Evolutionary conservation across 2,797 vertebrate species (phyloP), one percentile per base, ranked within the genome.

Genomic region (Cottoperca gobio): DNA sequence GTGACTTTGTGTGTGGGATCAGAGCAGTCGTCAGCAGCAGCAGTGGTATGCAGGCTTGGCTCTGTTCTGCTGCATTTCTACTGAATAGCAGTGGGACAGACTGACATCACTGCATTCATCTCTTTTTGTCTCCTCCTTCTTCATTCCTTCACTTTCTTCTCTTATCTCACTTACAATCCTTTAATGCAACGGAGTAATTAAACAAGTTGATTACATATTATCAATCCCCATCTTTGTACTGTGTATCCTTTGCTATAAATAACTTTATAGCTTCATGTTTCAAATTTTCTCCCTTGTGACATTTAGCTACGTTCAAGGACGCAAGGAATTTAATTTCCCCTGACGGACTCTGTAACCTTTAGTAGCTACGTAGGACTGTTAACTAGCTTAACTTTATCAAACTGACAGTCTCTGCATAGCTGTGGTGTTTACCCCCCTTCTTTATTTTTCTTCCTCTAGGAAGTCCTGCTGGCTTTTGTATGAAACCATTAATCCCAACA

Each of bases 51-150:
- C 84, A 84, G 70, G 42, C 79, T 78, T 74, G 53, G 78, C 85
- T 73, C 69, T 62, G 66, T 80, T 70, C 54, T 58, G 63, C 85
- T 78, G 85, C 73, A 87, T 93, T 93, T 94, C 83, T 92, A 92
- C 79, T 85, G 74, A 82, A 61, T 55, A 73, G 62, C 35, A 84
- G 90, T 91, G 89, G 90, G 90, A 53, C 33, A 86, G 83, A 33
- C 72, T 90, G 90, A 93, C 90, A 91, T 93, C 90, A 87, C 71
- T 39, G 76, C 83, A 76, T 76, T 86, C 37, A 33, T 74, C 33
- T 55, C 37, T 61, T 45, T 26, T 49, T 82, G 63, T 83, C 77
- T 74, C 72, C 60, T 46, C 59, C 57, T 50, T 72, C 70, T 80
- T 75, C 53, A 37, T 46, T 54, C 55, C 59, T 57, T 54, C 60